Percentiles rank a stretch among this genome's conserved stretches.
Evolutionary conservation across 2,888 invertebrate genomes (phyloP).

Genomic region (Glyphotaelius pellucidus): DNA sequence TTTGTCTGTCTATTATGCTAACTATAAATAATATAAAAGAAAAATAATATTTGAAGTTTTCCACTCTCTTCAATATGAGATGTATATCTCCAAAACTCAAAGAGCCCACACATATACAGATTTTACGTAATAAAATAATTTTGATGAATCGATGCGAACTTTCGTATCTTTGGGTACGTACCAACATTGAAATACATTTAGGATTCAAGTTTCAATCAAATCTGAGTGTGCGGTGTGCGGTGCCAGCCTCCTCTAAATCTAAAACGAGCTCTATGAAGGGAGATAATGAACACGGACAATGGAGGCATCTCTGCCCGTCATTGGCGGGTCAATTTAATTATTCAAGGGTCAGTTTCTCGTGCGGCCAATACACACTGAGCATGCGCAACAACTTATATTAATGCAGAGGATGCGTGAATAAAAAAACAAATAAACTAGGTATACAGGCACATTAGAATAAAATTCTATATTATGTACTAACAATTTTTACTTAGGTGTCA

Average conservation of each 20-base stretch:
- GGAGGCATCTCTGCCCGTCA: constrained; percentile 54
- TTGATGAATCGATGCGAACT: background rate
- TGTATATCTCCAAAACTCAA: too few species aligned
- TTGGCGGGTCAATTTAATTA: constrained; percentile 64
- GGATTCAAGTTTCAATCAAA: constrained; percentile 18
- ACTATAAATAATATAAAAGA: too few species aligned
- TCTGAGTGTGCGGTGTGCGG: background rate
- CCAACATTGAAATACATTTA: background rate
- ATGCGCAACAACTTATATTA: background rate
- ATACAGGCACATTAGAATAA: too few species aligned
- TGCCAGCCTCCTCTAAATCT: constrained; percentile 16
- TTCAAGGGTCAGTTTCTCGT: constrained; percentile 53
- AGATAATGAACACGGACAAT: constrained; percentile 45
- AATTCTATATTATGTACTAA: too few species aligned
- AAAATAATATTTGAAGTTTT: too few species aligned
- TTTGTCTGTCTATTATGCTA: too few species aligned
- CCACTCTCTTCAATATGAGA: too few species aligned
- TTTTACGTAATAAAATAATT: background rate
- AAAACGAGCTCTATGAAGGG: constrained; percentile 8
- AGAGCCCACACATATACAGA: too few species aligned
- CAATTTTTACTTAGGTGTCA: too few species aligned
- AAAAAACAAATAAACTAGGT: background rate
- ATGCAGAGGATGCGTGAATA: background rate
- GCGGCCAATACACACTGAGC: background rate
- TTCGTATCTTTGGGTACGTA: background rate